Conservation (phyloP, 2,888 invertebrate species). For the Diaphora mendica region DNA sequence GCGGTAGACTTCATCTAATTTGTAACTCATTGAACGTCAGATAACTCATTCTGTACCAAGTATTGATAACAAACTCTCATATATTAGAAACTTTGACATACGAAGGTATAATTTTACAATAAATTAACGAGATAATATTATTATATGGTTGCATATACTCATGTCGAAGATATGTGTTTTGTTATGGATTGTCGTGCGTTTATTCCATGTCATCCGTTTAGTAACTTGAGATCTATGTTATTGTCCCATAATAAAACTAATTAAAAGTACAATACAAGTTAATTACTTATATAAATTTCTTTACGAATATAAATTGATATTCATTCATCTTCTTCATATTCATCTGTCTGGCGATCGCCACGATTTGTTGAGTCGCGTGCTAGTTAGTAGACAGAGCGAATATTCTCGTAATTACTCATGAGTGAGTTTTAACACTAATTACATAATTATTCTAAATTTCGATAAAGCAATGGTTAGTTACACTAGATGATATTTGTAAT, state of each 20-base stretch:
- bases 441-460: background rate
- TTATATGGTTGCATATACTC: background rate
- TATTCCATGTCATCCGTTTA: background rate
- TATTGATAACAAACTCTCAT: conserved; percentile 52
- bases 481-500: conserved; percentile 23
- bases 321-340: too few species aligned
- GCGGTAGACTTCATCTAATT: conserved; percentile 72
- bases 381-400: background rate
- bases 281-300: background rate
- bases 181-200: background rate
- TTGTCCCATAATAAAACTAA: background rate
- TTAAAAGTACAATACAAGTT: background rate
- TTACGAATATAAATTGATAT: too few species aligned
- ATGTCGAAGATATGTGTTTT: background rate
- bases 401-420: background rate
- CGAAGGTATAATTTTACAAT: conserved; percentile 23
- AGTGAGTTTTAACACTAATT: background rate
- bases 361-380: background rate
- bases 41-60: conserved; percentile 67
- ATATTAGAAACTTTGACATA: conserved; percentile 29
- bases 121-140: conserved; percentile 12
- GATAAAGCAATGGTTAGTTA: conserved; percentile 12
- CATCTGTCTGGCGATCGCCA: too few species aligned
- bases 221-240: background rate
- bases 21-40: conserved; percentile 75